Evolutionary conservation across 1,140 invertebrate genomes (phyloP).

Genomic region (Galleria mellonella): DNA sequence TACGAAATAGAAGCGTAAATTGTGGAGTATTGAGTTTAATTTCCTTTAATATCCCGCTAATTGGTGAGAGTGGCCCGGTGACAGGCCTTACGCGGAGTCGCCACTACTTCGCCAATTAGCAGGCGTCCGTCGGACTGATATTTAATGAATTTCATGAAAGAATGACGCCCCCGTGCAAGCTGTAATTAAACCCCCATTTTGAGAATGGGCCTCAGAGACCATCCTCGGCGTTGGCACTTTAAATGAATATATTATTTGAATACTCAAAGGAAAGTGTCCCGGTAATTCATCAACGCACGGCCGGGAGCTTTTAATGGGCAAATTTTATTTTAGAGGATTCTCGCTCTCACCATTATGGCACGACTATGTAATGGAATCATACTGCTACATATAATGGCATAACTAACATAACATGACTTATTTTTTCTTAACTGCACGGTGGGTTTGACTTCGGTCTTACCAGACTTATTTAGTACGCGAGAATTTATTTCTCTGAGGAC

Average conservation of each 20-base stretch:
- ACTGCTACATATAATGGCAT: too few species aligned
- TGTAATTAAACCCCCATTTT: constrained; percentile 24
- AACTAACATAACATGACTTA: too few species aligned
- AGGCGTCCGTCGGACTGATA: constrained; percentile 6
- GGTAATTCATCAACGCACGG: constrained; percentile 1
- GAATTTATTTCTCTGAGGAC: too few species aligned
- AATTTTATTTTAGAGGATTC: background rate
- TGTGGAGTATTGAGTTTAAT: constrained; percentile 10
- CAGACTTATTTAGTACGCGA: too few species aligned
- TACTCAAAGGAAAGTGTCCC: constrained; percentile 2
- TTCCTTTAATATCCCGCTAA: constrained; percentile 14
- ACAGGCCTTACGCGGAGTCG: constrained; percentile 8
- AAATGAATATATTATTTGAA: constrained; percentile 2
- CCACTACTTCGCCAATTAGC: constrained; percentile 19
- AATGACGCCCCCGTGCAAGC: constrained; percentile 8
- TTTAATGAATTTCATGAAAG: constrained; percentile 21
- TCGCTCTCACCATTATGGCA: too few species aligned
- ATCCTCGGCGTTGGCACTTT: background rate
- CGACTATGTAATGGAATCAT: too few species aligned
- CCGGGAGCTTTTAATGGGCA: background rate
- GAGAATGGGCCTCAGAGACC: constrained; percentile 6
- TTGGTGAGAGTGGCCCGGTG: constrained; percentile 10
- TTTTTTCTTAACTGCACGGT: too few species aligned
- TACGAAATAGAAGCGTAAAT: constrained; percentile 20
- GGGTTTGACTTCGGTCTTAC: too few species aligned